Evolutionary conservation across 2,113 vertebrate species (phyloP), one percentile per base, ranked within the genome.

Genomic region (Lichenostomus cassidix): DNA sequence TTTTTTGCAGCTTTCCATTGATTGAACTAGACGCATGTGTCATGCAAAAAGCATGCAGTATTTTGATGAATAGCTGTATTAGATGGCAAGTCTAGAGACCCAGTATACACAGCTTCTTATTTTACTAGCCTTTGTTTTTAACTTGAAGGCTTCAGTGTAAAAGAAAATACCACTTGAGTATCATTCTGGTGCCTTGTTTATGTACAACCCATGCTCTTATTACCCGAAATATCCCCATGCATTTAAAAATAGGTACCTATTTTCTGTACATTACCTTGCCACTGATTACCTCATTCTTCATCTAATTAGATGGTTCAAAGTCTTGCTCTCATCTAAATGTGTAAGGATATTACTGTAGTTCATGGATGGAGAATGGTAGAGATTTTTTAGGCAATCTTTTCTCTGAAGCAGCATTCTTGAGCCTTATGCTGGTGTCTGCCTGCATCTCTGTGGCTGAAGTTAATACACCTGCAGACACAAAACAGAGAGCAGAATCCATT

Each of bases 1-100:
- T 80, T 92, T 92, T 94, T 92, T 94, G 85, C 77, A 95, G 94
- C 44, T 96, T 96, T 97, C 80, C 82, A 64, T 71, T 90, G 93
- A 91, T 94, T 92, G 50, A 94, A 96, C 84, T 89, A 95, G 92
- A 77, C 47, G 24, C 55, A 44, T 6, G 5, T 86, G 92, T 90
- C 94, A 96, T 96, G 90, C 59, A 49, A 76, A 88, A 81, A 87
- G 75, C 68, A 60, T 91, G 90, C 75, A 47, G 60, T 92, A 94
- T 95, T 95, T 96, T 97, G 97, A 98, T 98, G 97, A 98, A 98
- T 97, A 95, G 95, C 86, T 96, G 91, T 95, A 81, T 95, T 94
- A 96, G 94, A 92, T 90, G 92, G 96, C 92, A 97, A 93, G 92
- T 91, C 92, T 87, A 77, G 94, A 90, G 93, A 94, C 89, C 52